A percentile compares a stretch with the other conserved stretches of the same genome.
These are phyloP conservation scores for Naja naja DNA, from an alignment of 2,113 vertebrate genomes.

Conservation along the genomic window DNA sequence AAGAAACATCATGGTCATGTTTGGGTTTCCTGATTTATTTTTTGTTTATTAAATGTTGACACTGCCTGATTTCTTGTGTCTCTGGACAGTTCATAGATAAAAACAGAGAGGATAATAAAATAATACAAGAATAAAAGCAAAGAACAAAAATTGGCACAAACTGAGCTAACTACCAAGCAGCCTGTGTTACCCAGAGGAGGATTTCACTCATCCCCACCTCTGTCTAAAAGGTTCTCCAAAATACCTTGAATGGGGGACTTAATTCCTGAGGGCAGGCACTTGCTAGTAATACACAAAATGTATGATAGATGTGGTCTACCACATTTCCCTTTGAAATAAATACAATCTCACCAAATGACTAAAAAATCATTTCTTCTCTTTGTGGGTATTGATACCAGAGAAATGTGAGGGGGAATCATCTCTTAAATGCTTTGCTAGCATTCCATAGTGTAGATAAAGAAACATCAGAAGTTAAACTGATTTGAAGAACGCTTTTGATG, in stretches of 20 bases:
- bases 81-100: not conserved
- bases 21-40: not conserved
- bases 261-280: not conserved
- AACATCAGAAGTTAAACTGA: not conserved
- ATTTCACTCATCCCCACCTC: not conserved
- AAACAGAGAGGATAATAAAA: not conserved
- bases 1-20: not conserved
- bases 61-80: not conserved
- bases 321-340: not conserved
- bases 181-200: not conserved
- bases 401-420: not conserved
- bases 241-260: not conserved
- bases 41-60: not conserved
- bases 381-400: not conserved
- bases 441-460: not conserved
- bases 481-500: not conserved
- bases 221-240: not conserved
- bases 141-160: not conserved
- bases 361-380: not conserved
- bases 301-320: not conserved
- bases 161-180: not conserved
- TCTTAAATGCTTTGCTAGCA: not conserved
- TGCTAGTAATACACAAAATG: not conserved
- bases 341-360: not conserved
- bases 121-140: not conserved